Base-by-base conservation (phyloP, 2,797 vertebrate genomes). In the Manis javanica region DNA sequence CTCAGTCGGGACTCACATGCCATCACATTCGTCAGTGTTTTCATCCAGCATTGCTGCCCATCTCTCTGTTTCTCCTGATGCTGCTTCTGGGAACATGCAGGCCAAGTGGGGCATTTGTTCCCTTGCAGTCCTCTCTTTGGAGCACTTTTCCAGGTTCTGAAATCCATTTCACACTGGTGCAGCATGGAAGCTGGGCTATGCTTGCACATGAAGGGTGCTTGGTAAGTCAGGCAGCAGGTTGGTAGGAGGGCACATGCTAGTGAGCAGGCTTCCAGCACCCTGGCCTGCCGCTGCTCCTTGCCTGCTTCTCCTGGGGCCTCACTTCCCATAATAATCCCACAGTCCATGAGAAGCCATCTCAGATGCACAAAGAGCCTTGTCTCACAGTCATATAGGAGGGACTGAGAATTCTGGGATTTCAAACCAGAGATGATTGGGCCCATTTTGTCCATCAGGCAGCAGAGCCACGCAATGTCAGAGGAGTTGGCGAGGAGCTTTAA, bases 21-120 rank as follows among this genome's bases (percentile, higher is more conserved):
- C 0, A 6, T 49, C 53, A 69, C 15, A 19, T 21, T 37, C 21
- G 34, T 68, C 55, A 5, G 12, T 2, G 61, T 64, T 29, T 94
- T 64, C 49, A 68, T n/a, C 13, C 26, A 3, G 5, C 12, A 8
- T 49, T 15, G n/a, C 0, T 8, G 19, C 13, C 39, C 9, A 14
- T 6, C 51, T 11, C 2, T 4, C 51, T 1, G 0, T 7, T 57
- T 55, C 29, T 49, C 61, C 23, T 53, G 0, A 13, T 0, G 15
- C 24, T 85, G 23, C 51, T 63, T 89, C 51, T 46, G 7, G 37
- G 13, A 68, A 19, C 3, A 2, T 6, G 11, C 21, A 66, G 81
- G 49, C 11, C 8, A 5, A 5, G 6, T 5, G 37, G 34, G 19
- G 15, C 31, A n/a, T 71, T 82, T 6, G 9, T 16, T 46, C 16